These are phyloP conservation scores for Ardeotis arabs DNA, from an alignment of 2,113 vertebrate genomes.

Conservation along the genomic window DNA sequence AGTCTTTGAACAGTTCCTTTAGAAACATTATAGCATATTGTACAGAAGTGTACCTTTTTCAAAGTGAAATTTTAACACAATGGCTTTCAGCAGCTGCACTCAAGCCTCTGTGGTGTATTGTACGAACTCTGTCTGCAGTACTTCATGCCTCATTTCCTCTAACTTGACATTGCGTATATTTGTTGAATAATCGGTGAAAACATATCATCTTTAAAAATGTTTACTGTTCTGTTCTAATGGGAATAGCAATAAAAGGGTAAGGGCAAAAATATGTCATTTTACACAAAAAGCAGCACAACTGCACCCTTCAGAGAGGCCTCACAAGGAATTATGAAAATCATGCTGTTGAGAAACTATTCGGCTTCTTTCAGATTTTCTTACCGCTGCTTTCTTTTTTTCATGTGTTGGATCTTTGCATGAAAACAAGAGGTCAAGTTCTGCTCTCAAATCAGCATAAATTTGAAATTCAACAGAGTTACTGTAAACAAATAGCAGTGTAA, in stretches of 20 bases:
- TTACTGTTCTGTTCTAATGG: neutral
- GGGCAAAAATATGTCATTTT: neutral
- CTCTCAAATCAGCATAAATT: slow-evolving; percentile 44
- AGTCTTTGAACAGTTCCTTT: neutral
- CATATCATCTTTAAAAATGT: slow-evolving; percentile 16
- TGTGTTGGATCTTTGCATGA: slow-evolving; percentile 9
- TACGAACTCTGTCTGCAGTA: neutral
- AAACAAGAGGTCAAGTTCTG: slow-evolving; percentile 50
- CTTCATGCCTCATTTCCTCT: slow-evolving; percentile 39
- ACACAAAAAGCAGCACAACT: slow-evolving; percentile 4
- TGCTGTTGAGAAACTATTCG: slow-evolving; percentile 3
- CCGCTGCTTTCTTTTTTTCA: neutral
- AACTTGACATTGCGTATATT: neutral
- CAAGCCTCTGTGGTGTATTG: neutral
- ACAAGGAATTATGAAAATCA: neutral
- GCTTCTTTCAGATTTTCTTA: slow-evolving; percentile 14
- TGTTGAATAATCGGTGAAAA: slow-evolving; percentile 28
- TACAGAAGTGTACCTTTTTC: slow-evolving; percentile 12
- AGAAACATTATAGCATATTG: neutral
- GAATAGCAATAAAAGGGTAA: slow-evolving; percentile 2
- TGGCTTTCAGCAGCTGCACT: slow-evolving; percentile 42
- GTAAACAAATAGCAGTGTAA: slow-evolving; percentile 43
- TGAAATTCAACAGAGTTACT: slow-evolving; percentile 46
- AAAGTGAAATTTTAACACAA: slow-evolving; percentile 42
- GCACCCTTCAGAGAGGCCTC: neutral